A percentile compares a stretch with the other conserved stretches of the same genome.
Evolutionary conservation across 2,888 invertebrate genomes (phyloP).

Genomic region (Brenthis daphne): DNA sequence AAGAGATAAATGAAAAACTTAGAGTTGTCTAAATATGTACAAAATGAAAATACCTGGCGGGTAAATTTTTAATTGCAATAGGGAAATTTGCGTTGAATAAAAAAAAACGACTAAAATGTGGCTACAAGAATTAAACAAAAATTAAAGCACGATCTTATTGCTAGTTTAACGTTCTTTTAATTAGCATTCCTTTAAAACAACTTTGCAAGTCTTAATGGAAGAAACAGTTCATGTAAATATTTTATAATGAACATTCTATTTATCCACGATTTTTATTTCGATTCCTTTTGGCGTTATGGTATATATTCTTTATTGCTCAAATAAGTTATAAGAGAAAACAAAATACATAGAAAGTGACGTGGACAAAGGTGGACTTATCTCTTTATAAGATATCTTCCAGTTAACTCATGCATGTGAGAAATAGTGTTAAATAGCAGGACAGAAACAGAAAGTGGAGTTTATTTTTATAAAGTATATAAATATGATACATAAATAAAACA

Average conservation of each 20-base stretch:
- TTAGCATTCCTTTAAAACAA: constrained; percentile 37
- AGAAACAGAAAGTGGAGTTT: too few species aligned
- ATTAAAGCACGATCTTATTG: constrained; percentile 31
- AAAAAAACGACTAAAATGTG: constrained; percentile 25
- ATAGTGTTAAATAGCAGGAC: too few species aligned
- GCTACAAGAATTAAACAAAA: constrained; percentile 30
- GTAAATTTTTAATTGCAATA: constrained; percentile 10
- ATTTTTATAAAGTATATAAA: too few species aligned
- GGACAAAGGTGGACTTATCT: too few species aligned
- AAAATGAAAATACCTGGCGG: not conserved
- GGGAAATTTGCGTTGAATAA: constrained; percentile 9
- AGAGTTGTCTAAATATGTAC: not conserved
- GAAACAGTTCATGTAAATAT: constrained; percentile 31
- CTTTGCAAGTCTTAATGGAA: constrained; percentile 33
- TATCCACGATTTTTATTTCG: not conserved
- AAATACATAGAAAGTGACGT: too few species aligned
- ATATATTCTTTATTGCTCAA: too few species aligned
- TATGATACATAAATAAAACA: too few species aligned
- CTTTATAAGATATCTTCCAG: too few species aligned
- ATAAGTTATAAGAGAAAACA: too few species aligned
- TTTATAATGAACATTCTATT: constrained; percentile 20
- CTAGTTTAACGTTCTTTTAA: constrained; percentile 39
- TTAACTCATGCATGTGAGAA: too few species aligned
- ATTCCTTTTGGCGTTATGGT: not conserved
- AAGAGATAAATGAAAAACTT: not conserved